Conservation (phyloP, 2,888 invertebrate genomes). For the Morpho helenor region DNA sequence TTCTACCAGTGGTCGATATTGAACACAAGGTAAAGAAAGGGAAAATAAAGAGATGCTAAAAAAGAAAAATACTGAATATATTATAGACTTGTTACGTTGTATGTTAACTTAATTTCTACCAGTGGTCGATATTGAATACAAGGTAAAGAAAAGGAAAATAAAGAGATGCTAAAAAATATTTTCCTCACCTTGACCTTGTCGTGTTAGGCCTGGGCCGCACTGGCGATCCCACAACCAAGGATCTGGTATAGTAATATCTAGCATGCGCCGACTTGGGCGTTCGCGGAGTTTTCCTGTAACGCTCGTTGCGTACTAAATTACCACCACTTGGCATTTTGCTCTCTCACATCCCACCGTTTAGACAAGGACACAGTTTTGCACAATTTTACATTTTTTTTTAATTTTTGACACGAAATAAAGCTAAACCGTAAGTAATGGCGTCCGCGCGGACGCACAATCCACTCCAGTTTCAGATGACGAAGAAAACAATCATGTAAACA, state of each 20-base stretch:
- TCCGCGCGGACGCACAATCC: constrained; percentile 34
- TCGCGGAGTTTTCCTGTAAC: constrained; percentile 55
- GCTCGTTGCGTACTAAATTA: constrained; percentile 47
- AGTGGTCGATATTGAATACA: background rate
- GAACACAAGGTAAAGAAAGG: constrained; percentile 1
- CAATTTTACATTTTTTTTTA: constrained; percentile 31
- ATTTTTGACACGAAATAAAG: constrained; percentile 24
- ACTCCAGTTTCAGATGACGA: constrained; percentile 49
- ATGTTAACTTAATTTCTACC: no score
- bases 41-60: constrained; percentile 1
- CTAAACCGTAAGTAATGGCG: constrained; percentile 41
- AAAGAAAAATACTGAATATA: no score
- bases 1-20: no score
- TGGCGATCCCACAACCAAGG: constrained; percentile 46
- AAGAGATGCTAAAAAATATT: background rate
- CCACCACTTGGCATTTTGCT: constrained; percentile 58
- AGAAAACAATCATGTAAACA: constrained; percentile 67
- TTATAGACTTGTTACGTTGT: no score
- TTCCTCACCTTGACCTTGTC: constrained; percentile 46
- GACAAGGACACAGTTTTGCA: constrained; percentile 16
- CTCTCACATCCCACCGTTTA: constrained; percentile 36
- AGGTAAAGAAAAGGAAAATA: constrained; percentile 3
- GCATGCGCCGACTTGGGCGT: constrained; percentile 50
- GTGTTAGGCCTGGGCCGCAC: constrained; percentile 33
- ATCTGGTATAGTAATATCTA: constrained; percentile 59